Evolutionary conservation across 2,888 invertebrate genomes (phyloP).

Genomic region (Entomobrya proxima): DNA sequence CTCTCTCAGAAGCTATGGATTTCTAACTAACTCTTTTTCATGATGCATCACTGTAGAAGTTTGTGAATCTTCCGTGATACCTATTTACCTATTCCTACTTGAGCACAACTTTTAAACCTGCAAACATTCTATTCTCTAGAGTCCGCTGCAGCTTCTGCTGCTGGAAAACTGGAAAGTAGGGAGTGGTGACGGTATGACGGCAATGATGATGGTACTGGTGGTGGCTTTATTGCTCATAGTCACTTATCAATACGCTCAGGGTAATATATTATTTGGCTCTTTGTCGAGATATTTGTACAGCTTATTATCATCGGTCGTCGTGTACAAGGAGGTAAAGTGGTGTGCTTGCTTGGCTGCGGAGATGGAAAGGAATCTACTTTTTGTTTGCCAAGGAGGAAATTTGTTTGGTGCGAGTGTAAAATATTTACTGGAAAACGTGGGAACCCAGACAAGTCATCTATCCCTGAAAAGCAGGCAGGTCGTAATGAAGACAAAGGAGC

Average conservation of each 20-base stretch:
- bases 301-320: conserved; percentile 27
- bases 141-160: no score
- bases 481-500: conserved; percentile 44
- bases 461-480: conserved; percentile 3
- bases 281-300: conserved; percentile 13
- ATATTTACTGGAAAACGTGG: conserved; percentile 45
- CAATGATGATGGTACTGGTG: background rate
- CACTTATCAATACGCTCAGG: conserved; percentile 1
- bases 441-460: background rate
- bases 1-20: no score
- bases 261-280: background rate
- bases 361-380: background rate
- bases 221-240: conserved; percentile 15
- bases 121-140: background rate
- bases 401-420: conserved; percentile 28
- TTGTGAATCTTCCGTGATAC: background rate
- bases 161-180: background rate
- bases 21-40: background rate
- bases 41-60: background rate
- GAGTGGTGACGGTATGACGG: conserved; percentile 24
- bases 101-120: background rate
- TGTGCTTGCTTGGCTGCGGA: no score
- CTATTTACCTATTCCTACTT: background rate
- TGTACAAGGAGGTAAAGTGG: background rate
- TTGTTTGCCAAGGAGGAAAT: conserved; percentile 14